Evolutionary conservation across 1,140 invertebrate genomes (phyloP).

Genomic region (Drosophila ogumai): DNA sequence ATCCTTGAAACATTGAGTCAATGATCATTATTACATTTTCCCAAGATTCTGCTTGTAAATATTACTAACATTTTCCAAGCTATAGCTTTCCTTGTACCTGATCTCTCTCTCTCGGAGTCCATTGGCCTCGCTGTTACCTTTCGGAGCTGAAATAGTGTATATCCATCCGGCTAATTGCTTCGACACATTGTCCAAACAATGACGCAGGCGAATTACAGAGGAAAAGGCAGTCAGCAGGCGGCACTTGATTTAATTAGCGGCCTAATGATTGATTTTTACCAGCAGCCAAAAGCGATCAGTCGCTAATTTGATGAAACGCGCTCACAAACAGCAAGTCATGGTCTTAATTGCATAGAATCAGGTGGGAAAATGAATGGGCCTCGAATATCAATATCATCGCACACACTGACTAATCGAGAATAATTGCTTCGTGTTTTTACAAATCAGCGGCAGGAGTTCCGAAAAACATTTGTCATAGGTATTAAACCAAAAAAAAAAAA

Average conservation of each 20-base stretch:
- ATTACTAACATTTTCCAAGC: background rate
- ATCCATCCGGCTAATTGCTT: slow-evolving; percentile 58
- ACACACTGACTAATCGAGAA: slow-evolving; percentile 75
- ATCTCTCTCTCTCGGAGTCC: slow-evolving; percentile 11
- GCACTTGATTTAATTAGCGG: slow-evolving; percentile 77
- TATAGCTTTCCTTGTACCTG: background rate
- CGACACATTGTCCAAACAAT: slow-evolving; percentile 79
- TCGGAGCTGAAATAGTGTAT: background rate
- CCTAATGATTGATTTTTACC: slow-evolving; percentile 57
- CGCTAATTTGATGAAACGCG: slow-evolving; percentile 48
- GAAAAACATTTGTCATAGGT: slow-evolving; percentile 68
- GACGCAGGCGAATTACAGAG: slow-evolving; percentile 49
- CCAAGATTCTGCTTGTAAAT: background rate
- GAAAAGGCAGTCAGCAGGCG: slow-evolving; percentile 31
- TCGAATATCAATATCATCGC: slow-evolving; percentile 58
- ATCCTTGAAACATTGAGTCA: background rate
- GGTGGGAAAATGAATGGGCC: slow-evolving; percentile 13
- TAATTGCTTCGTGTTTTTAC: slow-evolving; percentile 66
- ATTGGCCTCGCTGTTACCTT: slow-evolving; percentile 36
- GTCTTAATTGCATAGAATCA: slow-evolving; percentile 72
- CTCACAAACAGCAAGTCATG: slow-evolving; percentile 57
- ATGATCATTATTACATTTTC: background rate
- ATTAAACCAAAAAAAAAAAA: slow-evolving; percentile 33
- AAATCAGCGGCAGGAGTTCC: slow-evolving; percentile 10
- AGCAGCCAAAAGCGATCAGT: slow-evolving; percentile 37